Percentiles rank a stretch among this genome's conserved stretches.
These are phyloP conservation scores for Graptemys geographica DNA, from an alignment of 2,797 vertebrate species.

Conservation along the genomic window DNA sequence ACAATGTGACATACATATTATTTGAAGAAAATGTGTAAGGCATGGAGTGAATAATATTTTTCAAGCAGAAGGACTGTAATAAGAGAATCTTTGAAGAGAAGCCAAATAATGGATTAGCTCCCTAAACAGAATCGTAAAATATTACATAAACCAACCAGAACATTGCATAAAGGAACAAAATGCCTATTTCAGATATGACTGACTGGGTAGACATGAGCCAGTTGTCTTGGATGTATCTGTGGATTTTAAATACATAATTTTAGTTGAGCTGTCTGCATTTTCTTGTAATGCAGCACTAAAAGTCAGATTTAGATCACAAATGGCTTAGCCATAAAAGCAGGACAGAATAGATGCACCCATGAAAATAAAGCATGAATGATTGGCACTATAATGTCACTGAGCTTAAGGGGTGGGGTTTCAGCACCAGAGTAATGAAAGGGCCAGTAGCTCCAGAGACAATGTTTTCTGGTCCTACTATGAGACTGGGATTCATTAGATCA, in stretches of 20 bases:
- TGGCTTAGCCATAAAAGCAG: not conserved
- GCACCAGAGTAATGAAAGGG: not conserved
- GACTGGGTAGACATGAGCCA: not conserved
- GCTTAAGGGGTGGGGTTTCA: not conserved
- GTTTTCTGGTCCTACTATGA: not conserved
- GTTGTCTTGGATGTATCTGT: not conserved
- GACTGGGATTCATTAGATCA: not conserved
- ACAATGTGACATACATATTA: not conserved
- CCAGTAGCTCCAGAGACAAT: accelerated
- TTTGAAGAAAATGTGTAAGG: not conserved
- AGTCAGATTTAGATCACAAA: not conserved
- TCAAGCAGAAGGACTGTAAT: not conserved
- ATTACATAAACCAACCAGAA: not conserved
- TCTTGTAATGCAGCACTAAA: not conserved
- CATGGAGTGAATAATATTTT: not conserved
- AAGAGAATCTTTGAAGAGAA: not conserved
- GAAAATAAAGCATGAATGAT: not conserved
- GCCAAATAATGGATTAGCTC: not conserved
- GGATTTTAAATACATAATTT: accelerated
- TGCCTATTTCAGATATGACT: not conserved
- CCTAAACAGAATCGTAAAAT: constrained; percentile 1
- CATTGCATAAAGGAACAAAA: not conserved
- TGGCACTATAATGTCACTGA: not conserved
- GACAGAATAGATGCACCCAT: not conserved
- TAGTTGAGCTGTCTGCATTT: not conserved